A percentile compares a stretch with the other conserved stretches of the same genome.
Evolutionary conservation across 2,113 vertebrate species (phyloP).

Genomic region (Phycodurus eques): DNA sequence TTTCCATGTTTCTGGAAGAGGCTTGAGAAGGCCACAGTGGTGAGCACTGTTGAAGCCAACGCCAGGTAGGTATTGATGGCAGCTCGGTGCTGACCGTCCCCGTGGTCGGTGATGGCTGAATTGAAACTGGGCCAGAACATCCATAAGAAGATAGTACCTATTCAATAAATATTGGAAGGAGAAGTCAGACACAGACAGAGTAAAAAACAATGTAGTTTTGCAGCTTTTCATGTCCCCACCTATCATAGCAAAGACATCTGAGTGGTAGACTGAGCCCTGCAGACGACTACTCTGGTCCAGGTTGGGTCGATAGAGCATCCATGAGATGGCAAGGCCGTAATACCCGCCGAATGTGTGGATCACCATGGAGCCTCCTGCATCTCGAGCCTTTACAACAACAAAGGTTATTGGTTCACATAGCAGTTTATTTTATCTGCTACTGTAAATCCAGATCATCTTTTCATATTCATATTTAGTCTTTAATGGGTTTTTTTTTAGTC

Average conservation of each 20-base stretch:
- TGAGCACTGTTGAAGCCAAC: constrained; percentile 85
- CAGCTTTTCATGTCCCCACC: constrained; percentile 68
- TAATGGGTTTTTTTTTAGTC: not conserved
- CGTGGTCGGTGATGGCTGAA: constrained; percentile 83
- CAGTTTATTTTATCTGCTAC: not conserved
- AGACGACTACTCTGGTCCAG: constrained; percentile 80
- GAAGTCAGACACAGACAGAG: not conserved
- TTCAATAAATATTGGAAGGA: not conserved
- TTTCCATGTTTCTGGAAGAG: constrained; percentile 86
- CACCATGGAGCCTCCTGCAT: constrained; percentile 96
- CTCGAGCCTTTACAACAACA: constrained; percentile 77
- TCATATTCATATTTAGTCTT: not conserved
- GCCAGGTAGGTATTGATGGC: constrained; percentile 95
- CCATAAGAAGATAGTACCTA: constrained; percentile 95
- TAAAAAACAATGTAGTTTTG: not conserved
- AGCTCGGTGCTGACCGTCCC: constrained; percentile 90
- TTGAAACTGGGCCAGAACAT: constrained; percentile 99
- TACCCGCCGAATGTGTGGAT: constrained; percentile 95
- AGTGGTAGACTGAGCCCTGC: constrained; percentile 83
- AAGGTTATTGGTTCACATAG: not conserved
- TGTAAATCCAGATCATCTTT: not conserved
- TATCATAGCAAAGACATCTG: constrained; percentile 93
- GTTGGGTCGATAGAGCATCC: constrained; percentile 87
- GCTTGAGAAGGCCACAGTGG: constrained; percentile 85
- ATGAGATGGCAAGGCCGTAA: constrained; percentile 89